Base-by-base conservation (phyloP, 2,797 vertebrate species). In the Gymnothorax javanicus region DNA sequence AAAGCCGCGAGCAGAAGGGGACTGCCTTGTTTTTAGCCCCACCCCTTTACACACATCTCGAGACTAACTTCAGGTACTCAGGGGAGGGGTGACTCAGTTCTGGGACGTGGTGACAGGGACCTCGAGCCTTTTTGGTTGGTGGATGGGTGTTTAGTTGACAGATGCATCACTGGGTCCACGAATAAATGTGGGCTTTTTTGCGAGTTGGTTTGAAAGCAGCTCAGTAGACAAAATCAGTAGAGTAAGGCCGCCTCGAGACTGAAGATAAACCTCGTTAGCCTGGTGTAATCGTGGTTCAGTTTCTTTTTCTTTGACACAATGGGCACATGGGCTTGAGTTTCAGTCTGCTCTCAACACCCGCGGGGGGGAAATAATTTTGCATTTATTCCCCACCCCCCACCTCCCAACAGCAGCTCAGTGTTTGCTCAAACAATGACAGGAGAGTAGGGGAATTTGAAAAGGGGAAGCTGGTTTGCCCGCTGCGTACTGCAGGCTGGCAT, bases 11-110 rank as follows among this genome's bases (percentile, higher is more conserved):
- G 1, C 71, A 33, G 27, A 27, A 43, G 77, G 75, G 69, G 81
- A 15, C 83, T 43, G 43, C 86, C 86, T 13, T 73, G 90, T 87
- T 89, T 86, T 90, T 75, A 86, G 87, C 89, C 23, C 59, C 58
- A 86, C 89, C 89, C 87, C 90, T n/a, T 64, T 52, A 57, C 83
- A 81, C 60, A 27, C 85, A 56, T 84, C 89, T 90, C 89, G 86
- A 85, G 87, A 23, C 81, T 89, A 92, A 90, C 90, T 91, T 89
- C 85, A 69, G 54, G 27, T 83, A 86, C 87, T 89, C 33, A 43
- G 89, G 88, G 82, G 85, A 86, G 84, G 88, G 86, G 62, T 85
- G 87, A 81, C 5, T 86, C 77, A 64, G 54, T 73, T 9, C 25
- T 58, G 64, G 62, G 58, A 83, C 33, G 2, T 43, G 2, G 33